Conservation (phyloP, 2,113 vertebrate genomes). For the Syngnathus typhle region DNA sequence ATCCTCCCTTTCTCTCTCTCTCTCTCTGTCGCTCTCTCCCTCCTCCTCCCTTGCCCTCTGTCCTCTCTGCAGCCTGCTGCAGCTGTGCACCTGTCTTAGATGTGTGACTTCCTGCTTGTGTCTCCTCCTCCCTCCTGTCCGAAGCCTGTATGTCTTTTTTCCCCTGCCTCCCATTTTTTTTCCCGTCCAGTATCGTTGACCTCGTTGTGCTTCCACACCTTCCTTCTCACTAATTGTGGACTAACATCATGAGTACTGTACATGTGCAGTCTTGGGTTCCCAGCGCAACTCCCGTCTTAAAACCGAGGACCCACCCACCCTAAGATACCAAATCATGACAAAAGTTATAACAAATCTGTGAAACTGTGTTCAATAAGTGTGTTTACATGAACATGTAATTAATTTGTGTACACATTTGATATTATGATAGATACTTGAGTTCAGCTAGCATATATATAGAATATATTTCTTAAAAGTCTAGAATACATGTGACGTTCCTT, state of each 20-base stretch:
- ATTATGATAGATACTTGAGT: no score
- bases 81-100: constrained; percentile 72
- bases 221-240: constrained; percentile 9
- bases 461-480: no score
- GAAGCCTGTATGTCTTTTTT: constrained; percentile 65
- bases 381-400: no score
- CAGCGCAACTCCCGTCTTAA: not conserved
- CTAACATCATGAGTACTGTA: not conserved
- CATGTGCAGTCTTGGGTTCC: not conserved
- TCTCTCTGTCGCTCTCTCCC: not conserved
- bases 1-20: constrained; percentile 26
- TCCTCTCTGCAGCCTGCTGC: constrained; percentile 68
- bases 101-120: constrained; percentile 71
- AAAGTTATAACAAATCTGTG: not conserved
- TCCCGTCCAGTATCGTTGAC: not conserved
- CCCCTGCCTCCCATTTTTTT: constrained; percentile 8
- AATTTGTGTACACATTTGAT: no score
- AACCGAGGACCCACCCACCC: not conserved
- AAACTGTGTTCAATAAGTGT: not conserved
- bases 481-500: not conserved
- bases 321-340: not conserved
- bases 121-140: constrained; percentile 67
- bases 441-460: no score
- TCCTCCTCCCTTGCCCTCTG: constrained; percentile 40
- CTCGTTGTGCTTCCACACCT: not conserved